Evolutionary conservation across 2,113 vertebrate species (phyloP).

Genomic region (Balaenoptera acutorostrata): DNA sequence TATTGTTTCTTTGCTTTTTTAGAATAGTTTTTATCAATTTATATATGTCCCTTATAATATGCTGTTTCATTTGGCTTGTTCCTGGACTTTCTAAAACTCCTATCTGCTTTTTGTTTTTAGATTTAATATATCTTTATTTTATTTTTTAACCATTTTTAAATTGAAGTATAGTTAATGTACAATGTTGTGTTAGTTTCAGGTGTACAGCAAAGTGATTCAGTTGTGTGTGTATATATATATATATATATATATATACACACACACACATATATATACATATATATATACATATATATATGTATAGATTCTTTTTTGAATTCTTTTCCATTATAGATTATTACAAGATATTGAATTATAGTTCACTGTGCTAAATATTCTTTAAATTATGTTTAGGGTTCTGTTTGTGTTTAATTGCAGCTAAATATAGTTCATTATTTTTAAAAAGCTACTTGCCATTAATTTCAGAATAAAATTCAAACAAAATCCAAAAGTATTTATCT

Average conservation of each 20-base stretch:
- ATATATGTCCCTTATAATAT: not conserved
- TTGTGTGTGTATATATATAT: not conserved
- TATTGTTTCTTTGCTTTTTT: not conserved
- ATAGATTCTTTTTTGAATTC: not conserved
- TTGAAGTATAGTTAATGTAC: not conserved
- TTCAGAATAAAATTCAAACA: slow-evolving; percentile 31
- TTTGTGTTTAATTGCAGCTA: slow-evolving; percentile 28
- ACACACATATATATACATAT: fast-evolving
- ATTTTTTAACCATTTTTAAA: not conserved
- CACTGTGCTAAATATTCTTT: not conserved
- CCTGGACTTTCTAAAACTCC: not conserved
- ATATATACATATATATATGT: not conserved
- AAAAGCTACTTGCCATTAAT: not conserved
- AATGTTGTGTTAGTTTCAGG: not conserved
- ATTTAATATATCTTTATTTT: not conserved
- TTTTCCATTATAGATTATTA: not conserved
- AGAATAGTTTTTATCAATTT: not conserved
- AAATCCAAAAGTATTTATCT: not conserved
- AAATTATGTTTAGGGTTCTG: not conserved
- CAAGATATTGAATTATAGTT: not conserved
- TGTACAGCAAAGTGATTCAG: not conserved
- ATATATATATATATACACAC: too few species aligned
- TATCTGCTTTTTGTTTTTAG: not conserved
- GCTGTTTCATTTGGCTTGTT: not conserved
- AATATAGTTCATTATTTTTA: not conserved